These are phyloP conservation scores for Gerris lacustris DNA, from an alignment of 2,888 invertebrate species.

Conservation along the genomic window DNA sequence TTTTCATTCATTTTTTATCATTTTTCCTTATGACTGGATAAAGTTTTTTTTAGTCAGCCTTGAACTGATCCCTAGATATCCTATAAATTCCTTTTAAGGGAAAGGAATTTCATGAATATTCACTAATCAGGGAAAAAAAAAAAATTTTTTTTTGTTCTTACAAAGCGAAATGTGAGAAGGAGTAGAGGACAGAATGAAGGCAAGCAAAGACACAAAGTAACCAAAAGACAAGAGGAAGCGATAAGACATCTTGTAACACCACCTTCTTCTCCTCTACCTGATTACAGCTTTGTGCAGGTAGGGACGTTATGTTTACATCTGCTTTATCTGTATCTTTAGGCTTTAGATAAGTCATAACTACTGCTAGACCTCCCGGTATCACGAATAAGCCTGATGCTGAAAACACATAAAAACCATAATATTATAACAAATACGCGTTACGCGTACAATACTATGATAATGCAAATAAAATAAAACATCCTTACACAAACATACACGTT, in stretches of 20 bases:
- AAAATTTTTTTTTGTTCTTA: neutral
- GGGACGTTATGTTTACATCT: neutral
- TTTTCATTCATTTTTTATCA: too few species aligned
- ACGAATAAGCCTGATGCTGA: neutral
- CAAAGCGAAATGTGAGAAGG: neutral
- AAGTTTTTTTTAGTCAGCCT: too few species aligned
- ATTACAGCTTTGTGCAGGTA: neutral
- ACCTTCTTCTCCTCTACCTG: neutral
- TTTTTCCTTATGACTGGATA: too few species aligned
- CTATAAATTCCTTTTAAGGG: too few species aligned
- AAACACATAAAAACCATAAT: neutral
- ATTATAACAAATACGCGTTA: too few species aligned
- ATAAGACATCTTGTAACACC: neutral
- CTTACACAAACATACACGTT: too few species aligned
- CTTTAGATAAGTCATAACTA: neutral
- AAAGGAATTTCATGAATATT: too few species aligned
- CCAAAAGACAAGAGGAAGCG: neutral
- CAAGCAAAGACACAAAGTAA: neutral
- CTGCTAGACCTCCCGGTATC: neutral
- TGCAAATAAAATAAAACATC: too few species aligned
- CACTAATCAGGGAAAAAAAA: too few species aligned
- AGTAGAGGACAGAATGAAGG: neutral
- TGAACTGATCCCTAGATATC: too few species aligned
- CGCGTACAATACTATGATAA: too few species aligned
- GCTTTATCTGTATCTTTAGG: neutral